Base-by-base conservation (phyloP, 2,888 invertebrate species). In the Eupithecia subumbrata region DNA sequence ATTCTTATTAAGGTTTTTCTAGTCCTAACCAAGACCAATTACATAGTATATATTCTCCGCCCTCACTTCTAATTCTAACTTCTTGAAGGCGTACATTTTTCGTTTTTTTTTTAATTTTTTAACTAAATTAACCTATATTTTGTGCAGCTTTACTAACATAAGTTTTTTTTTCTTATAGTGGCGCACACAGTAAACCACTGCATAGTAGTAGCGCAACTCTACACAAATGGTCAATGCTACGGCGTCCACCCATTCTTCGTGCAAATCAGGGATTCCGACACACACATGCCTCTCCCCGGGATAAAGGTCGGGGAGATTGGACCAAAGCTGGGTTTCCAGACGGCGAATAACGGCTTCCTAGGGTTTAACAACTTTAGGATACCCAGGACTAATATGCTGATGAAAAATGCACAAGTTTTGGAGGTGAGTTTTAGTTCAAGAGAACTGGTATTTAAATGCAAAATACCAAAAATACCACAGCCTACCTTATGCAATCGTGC, bases 301-400 rank as follows among this genome's bases (percentile, higher is more conserved):
- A 96, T 99, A 77, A 97, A 97, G 88, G 96, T 99, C 77, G 99
- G 99, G 2, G 99, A 99, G 92, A 99, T 99, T 82, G 99, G 99
- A 2, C 97, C 97, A 0, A 99, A 99, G 88, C 93, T 99, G 73
- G 98, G 98, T 30, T 98, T 98, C 96, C 97, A 97, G 84, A 96
- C 96, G 0, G 97, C 97, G 2, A 99, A 99, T 87, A 99, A 99
- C 90, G 99, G 99, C 0, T 99, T 97, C 90, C 94, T 99, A 73
- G 97, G 97, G 0, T 97, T 99, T 77, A 96, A 98, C 69, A 95
- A 98, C 82, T 97, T 97, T 30, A 96, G 98, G 79, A 97, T 99
- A 86, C 98, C 99, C 0, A 95, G 98, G 69, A 96, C 95, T n/a
- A 95, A 97, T 80, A 97, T 99, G 98, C 90, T 99, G 34, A 99